Percentiles rank a stretch among this genome's conserved stretches.
Evolutionary conservation across 1,140 invertebrate genomes (phyloP).

Genomic region (Diachasmimorpha longicaudata): DNA sequence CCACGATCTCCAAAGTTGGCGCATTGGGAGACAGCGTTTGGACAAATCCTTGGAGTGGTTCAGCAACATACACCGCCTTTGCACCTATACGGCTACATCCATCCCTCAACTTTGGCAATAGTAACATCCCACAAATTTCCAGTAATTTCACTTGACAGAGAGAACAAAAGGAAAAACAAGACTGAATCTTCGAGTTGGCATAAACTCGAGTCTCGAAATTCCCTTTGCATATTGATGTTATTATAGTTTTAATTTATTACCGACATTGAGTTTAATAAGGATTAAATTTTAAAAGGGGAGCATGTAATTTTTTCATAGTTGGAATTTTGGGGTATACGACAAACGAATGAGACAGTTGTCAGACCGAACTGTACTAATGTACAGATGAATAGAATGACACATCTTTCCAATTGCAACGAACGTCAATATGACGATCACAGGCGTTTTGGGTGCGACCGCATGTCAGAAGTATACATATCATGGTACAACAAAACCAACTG

Average conservation of each 20-base stretch:
- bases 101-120: not conserved
- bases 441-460: slow-evolving; percentile 46
- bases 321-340: too few species aligned
- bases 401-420: slow-evolving; percentile 31
- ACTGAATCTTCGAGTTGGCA: not conserved
- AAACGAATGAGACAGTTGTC: too few species aligned
- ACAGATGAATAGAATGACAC: too few species aligned
- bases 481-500: not conserved
- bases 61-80: not conserved
- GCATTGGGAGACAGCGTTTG: not conserved
- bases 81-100: not conserved
- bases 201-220: not conserved
- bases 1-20: not conserved
- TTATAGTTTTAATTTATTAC: not conserved
- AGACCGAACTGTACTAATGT: too few species aligned
- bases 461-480: slow-evolving; percentile 28
- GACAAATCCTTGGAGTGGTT: slow-evolving; percentile 7
- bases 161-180: not conserved
- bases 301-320: too few species aligned
- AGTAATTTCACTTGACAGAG: not conserved
- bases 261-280: not conserved
- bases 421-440: slow-evolving; percentile 46
- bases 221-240: not conserved
- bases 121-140: slow-evolving; percentile 9
- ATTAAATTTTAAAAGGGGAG: too few species aligned